Evolutionary conservation across 2,888 invertebrate genomes (phyloP), one percentile per base, ranked within the genome.

Genomic region (Adineta ricciae): DNA sequence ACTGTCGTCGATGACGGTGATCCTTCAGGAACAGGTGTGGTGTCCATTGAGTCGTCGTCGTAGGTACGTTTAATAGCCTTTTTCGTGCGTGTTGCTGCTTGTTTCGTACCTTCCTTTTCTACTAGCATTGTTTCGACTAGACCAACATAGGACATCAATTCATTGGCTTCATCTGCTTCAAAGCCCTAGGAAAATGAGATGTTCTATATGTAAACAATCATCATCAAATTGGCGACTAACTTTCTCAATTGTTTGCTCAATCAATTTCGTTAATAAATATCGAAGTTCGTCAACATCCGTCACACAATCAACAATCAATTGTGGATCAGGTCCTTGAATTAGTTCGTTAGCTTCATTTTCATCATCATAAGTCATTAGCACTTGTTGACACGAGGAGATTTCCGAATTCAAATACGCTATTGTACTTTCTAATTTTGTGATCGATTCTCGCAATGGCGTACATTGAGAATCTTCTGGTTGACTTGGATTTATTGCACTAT

Each of bases 291-390:
- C 78, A 41, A n/a, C 41, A 41, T 78, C 78, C n/a, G 78, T 78
- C 9, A 78, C 78, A 78, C 78, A 78, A 78, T 78, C 78, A 41
- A 78, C 78, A 41, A 78, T 78, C n/a, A 78, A 78, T 78, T 41
- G 78, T 38, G 78, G 78, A 78, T 78, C 78, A 9, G 41, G 78
- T 78, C 78, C 78, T 41, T 78, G 78, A 4, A 32, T 32, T 41
- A 78, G n/a, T 41, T 78, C 78, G n/a, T 24, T 38, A 41, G 41
- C 41, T 11, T 64, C 32, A 32, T 78, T 41, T 41, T 78, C 78
- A 41, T 78, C 78, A 78, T 78, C 78, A 41, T 78, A 78, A 78
- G 41, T n/a, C 78, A 78, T 78, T 78, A 78, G 41, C 3, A 38
- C 38, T 78, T 78, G 78, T 41, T 78, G 78, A 41, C 78, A 78